Conservation (phyloP, 92 coral and sea anemone species). For the Palythoa heliodiscus region DNA sequence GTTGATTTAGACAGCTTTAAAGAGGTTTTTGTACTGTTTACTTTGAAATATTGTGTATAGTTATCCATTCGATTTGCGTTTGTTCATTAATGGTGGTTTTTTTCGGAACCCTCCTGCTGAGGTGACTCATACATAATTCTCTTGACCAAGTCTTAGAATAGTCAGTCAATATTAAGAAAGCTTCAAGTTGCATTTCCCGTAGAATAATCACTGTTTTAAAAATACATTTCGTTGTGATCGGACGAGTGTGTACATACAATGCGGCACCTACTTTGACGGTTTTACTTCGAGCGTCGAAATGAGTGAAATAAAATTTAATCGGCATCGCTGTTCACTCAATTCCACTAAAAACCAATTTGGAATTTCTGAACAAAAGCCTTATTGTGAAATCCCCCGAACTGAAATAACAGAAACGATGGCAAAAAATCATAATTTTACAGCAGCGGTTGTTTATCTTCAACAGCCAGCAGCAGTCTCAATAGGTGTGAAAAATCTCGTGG, state of each 20-base stretch:
- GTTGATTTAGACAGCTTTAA: neutral
- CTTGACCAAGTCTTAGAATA: conserved; percentile 15
- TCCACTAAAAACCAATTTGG: neutral
- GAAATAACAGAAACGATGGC: neutral
- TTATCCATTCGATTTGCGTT: neutral
- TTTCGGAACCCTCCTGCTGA: conserved; percentile 27
- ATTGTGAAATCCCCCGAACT: conserved; percentile 18
- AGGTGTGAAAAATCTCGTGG: conserved; percentile 17
- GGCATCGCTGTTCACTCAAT: conserved; percentile 18
- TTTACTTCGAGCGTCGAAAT: neutral
- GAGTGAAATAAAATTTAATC: neutral
- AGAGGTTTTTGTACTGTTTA: conserved; percentile 1
- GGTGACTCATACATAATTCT: conserved; percentile 15
- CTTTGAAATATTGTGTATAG: conserved; percentile 8
- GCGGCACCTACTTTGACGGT: neutral
- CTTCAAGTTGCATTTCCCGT: conserved; percentile 26
- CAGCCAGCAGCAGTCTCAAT: neutral
- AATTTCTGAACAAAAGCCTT: neutral
- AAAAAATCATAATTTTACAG: neutral
- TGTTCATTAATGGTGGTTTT: conserved; percentile 29
- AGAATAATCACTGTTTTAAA: neutral
- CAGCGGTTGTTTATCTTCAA: neutral
- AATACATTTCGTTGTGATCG: neutral
- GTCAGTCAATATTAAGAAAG: conserved; percentile 37
- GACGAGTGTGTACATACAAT: neutral